Base-by-base conservation (phyloP, 2,113 vertebrate genomes). In the Tor tambroides region DNA sequence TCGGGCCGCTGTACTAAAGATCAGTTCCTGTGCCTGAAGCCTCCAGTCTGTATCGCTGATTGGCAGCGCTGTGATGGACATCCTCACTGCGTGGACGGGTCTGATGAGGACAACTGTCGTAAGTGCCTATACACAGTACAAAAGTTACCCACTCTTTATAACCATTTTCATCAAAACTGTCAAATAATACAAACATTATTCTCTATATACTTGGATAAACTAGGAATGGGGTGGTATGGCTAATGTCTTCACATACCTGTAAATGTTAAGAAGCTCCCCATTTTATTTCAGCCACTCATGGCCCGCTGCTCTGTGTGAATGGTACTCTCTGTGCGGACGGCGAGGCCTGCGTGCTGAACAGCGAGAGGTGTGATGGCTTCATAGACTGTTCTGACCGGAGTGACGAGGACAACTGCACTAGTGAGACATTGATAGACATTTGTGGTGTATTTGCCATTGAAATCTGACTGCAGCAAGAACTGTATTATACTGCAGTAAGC, bases 361-460 rank as follows among this genome's bases (percentile, higher is more conserved):
- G 94, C 0, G 97, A 99, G 92, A 91, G 93, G 8, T 99, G 98
- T 0, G 98, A 99, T 0, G 97, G 97, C 1, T 99, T 96, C 71
- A 93, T 99, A 90, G 98, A 99, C 94, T 99, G 98, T 86, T 97
- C 96, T 0, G 98, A 99, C 38, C 95, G 96, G 93, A 99, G 98
- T 0, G 98, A 99, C 0, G 98, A 99, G 91, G 94, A 91, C 49
- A 96, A 96, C 93, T 99, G 98, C 93, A 97, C 96, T 0, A 86
- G 98, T 99, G 87, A 67, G 93, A 83, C 7, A 49, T 26, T 4
- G 49, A 63, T 23, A 46, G 72, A 43, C 23, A 12, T 75, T 43
- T 11, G 23, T 15, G 10, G 12, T 43, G 41, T 46, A 15, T 46
- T 15, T 79, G 49, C 49, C 7, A 30, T 38, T 35, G 4, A 80